These are phyloP conservation scores for Zonitis immaculata DNA, from an alignment of 2,888 invertebrate species.

Conservation along the genomic window DNA sequence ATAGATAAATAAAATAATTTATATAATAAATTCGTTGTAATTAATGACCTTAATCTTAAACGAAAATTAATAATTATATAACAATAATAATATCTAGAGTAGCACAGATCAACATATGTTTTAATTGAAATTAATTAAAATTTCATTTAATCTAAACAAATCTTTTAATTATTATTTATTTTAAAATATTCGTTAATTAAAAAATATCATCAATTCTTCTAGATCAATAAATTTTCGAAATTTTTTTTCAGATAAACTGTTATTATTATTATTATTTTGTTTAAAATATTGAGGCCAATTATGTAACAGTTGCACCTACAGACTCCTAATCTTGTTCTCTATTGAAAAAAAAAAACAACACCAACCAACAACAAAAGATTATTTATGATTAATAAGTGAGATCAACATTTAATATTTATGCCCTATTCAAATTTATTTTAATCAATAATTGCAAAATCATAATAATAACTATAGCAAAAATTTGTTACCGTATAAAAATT, in stretches of 20 bases:
- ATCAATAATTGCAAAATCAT: neutral
- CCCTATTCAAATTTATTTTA: neutral
- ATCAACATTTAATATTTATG: neutral
- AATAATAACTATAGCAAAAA: neutral
- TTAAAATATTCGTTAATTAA: no score
- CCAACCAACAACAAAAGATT: neutral
- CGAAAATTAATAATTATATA: constrained; percentile 7
- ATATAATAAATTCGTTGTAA: neutral
- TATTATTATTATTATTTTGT: neutral
- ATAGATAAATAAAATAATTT: neutral
- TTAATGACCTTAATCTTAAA: neutral
- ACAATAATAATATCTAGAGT: constrained; percentile 10
- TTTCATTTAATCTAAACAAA: no score
- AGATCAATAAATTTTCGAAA: no score
- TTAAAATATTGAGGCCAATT: neutral
- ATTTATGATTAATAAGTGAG: neutral
- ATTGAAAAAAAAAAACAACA: neutral
- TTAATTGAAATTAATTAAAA: constrained; percentile 5
- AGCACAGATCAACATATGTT: constrained; percentile 10
- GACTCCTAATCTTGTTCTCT: neutral
- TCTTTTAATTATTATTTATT: no score
- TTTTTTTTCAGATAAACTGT: no score
- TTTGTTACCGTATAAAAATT: no score
- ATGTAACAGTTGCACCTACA: neutral
- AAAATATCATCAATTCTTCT: no score